These are phyloP conservation scores for Thereuonema tuberculata DNA, from an alignment of 1,140 invertebrate species.

Conservation along the genomic window DNA sequence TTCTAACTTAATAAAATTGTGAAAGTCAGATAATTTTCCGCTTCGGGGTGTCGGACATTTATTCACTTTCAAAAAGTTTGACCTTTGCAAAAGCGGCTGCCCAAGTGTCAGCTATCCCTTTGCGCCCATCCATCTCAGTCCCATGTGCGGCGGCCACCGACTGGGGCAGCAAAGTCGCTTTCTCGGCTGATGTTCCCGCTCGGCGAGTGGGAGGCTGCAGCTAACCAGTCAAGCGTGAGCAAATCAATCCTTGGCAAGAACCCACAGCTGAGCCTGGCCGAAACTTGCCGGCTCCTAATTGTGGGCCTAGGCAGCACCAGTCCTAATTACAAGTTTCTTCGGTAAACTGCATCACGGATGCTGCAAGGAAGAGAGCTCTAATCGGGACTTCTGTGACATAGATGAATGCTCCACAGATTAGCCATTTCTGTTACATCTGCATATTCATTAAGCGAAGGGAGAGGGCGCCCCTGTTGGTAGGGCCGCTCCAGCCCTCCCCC, in stretches of 20 bases:
- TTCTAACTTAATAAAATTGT: no score
- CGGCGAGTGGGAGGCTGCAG: no score
- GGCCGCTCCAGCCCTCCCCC: not conserved
- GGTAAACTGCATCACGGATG: not conserved
- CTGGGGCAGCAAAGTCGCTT: no score
- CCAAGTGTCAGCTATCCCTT: no score
- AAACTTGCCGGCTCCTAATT: not conserved
- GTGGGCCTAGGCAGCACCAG: not conserved
- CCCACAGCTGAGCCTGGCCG: not conserved
- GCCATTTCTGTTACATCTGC: not conserved
- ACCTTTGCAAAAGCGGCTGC: no score
- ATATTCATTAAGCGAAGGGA: constrained; percentile 1
- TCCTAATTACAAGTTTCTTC: not conserved
- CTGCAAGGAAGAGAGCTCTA: not conserved
- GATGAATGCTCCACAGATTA: not conserved
- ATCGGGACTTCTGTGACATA: not conserved
- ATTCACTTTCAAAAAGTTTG: no score
- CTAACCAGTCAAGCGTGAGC: not conserved
- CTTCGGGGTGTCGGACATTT: no score
- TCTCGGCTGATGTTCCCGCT: no score
- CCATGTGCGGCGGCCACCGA: no score
- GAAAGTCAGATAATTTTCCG: no score
- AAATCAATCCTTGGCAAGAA: not conserved
- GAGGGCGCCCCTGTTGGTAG: not conserved
- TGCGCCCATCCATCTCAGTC: no score